Conservation (phyloP, 1,140 invertebrate species). For the Limonius californicus region DNA sequence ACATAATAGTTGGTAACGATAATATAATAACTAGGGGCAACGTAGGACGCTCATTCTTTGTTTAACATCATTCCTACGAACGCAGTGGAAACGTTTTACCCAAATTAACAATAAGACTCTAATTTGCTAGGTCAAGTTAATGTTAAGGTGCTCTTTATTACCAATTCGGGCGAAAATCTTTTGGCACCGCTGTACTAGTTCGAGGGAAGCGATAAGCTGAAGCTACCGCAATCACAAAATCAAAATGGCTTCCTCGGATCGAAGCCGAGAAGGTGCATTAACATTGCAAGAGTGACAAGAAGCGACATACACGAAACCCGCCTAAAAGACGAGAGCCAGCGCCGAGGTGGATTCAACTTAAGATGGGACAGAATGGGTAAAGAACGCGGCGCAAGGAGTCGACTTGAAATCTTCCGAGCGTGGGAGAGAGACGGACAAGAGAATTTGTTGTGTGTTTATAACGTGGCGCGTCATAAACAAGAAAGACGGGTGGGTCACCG, state of each 20-base stretch:
- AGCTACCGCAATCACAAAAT: not conserved
- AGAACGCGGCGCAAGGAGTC: not conserved
- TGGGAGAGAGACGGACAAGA: not conserved
- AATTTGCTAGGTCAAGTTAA: no score
- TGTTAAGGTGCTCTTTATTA: no score
- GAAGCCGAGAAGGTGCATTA: not conserved
- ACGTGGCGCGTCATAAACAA: conserved; percentile 12
- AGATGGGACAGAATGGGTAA: not conserved
- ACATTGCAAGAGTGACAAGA: not conserved
- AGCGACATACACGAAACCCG: not conserved
- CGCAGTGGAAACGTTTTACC: no score
- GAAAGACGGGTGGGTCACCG: conserved; percentile 7
- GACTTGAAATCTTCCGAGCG: not conserved
- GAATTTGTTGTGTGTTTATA: conserved; percentile 11
- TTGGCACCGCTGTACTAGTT: no score
- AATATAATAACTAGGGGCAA: no score
- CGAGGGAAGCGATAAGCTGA: not conserved
- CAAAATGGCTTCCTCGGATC: not conserved
- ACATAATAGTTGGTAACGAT: no score
- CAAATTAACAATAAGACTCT: no score
- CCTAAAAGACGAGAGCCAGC: not conserved
- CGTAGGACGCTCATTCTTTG: no score
- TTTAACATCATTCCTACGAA: no score
- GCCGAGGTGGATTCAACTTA: not conserved
- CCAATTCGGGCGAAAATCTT: no score